phyloP scores from a whole-genome alignment of 2,888 invertebrate species.

The Leptopilina drosophilae region DNA sequence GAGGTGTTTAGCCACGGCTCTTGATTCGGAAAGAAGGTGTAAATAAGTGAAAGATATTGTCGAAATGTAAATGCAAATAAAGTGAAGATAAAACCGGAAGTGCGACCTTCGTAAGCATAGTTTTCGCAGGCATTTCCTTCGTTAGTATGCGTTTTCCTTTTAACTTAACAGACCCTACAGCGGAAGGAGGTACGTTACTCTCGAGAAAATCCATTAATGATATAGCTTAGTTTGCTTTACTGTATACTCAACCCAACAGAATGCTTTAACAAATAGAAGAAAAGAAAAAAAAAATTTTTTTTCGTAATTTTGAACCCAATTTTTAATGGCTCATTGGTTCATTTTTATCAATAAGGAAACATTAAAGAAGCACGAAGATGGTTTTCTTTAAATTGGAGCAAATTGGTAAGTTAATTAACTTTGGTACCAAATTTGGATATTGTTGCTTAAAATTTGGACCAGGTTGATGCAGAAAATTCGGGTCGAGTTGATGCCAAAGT shows the following conservation, averaged over 20 bases:
- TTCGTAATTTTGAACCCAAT: too few relatives aligned
- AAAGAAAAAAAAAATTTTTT: too few relatives aligned
- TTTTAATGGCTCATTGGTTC: too few relatives aligned
- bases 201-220: conserved; percentile 49
- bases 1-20: conserved; percentile 1
- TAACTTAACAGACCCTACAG: conserved; percentile 43
- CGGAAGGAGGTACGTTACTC: conserved; percentile 48
- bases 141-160: conserved; percentile 39
- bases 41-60: conserved; percentile 12
- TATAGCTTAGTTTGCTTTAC: conserved; percentile 51
- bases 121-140: conserved; percentile 52
- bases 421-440: too few relatives aligned
- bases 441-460: too few relatives aligned
- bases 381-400: too few relatives aligned
- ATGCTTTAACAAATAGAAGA: too few relatives aligned
- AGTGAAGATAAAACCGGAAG: conserved; percentile 52
- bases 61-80: conserved; percentile 7
- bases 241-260: neutral
- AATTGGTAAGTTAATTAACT: too few relatives aligned
- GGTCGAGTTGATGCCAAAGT: too few relatives aligned
- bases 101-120: conserved; percentile 54
- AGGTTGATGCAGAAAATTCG: too few relatives aligned
- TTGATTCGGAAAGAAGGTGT: conserved; percentile 21
- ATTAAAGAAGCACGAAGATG: too few relatives aligned
- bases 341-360: too few relatives aligned